Evolutionary conservation across 2,888 invertebrate genomes (phyloP).

Genomic region (Maniola hyperantus): DNA sequence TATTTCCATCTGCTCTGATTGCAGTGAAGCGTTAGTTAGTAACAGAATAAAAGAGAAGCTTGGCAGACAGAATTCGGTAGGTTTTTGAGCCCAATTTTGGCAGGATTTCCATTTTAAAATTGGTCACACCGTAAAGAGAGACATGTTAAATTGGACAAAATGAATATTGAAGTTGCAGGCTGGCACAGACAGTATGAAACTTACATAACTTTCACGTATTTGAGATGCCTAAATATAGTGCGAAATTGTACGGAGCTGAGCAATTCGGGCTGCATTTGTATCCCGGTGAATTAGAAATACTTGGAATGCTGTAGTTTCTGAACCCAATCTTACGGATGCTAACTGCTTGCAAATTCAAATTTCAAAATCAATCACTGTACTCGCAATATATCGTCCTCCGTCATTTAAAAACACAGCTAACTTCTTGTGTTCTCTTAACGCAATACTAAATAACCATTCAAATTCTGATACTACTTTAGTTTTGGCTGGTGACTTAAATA

Average conservation of each 20-base stretch:
- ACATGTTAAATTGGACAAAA: slow-evolving; percentile 17
- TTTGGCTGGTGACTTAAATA: no score
- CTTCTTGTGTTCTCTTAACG: no score
- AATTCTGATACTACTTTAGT: no score
- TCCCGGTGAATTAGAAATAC: not conserved
- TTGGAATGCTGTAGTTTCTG: no score
- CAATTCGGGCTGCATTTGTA: slow-evolving; percentile 3
- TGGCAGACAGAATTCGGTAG: not conserved
- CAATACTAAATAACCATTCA: no score
- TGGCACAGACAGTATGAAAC: slow-evolving; percentile 23
- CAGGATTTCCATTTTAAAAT: slow-evolving; percentile 17
- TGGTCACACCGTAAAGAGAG: slow-evolving; percentile 12
- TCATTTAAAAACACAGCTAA: no score
- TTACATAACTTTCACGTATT: slow-evolving; percentile 23
- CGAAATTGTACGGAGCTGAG: not conserved
- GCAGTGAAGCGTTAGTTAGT: not conserved
- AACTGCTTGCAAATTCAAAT: no score
- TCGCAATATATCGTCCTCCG: no score
- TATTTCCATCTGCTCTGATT: not conserved
- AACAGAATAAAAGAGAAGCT: slow-evolving; percentile 23
- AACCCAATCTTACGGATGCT: no score
- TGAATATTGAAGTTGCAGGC: slow-evolving; percentile 15
- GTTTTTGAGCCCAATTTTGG: slow-evolving; percentile 3
- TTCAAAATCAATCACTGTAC: no score
- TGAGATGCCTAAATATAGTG: slow-evolving; percentile 21